Percentiles rank a stretch among this genome's conserved stretches.
These are phyloP conservation scores for Papilio aristodemus DNA, from an alignment of 1,140 invertebrate species.

Conservation along the genomic window DNA sequence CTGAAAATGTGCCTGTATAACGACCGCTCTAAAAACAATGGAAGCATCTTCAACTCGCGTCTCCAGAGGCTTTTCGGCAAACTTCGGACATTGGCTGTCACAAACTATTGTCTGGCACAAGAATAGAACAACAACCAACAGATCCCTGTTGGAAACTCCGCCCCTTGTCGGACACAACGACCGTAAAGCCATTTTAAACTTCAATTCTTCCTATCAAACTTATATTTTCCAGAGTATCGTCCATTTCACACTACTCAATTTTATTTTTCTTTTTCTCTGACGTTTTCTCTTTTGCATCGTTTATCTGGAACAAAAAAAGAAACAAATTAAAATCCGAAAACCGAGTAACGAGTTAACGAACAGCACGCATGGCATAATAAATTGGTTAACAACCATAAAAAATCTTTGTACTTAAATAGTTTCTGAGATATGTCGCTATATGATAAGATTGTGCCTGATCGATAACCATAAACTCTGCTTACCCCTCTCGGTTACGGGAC, in stretches of 20 bases:
- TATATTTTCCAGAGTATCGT: conserved; percentile 60
- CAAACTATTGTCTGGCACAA: conserved; percentile 74
- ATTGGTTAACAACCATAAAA: too few relatives aligned
- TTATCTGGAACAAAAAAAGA: conserved; percentile 64
- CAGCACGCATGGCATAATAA: too few relatives aligned
- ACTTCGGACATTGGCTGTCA: conserved; percentile 76
- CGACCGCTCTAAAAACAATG: conserved; percentile 74
- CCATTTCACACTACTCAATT: conserved; percentile 57
- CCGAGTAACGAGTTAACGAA: too few relatives aligned
- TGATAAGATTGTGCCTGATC: too few relatives aligned
- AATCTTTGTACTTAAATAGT: too few relatives aligned
- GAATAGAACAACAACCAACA: conserved; percentile 65
- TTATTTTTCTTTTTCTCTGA: conserved; percentile 60
- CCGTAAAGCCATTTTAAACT: conserved; percentile 58
- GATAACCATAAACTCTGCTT: too few relatives aligned
- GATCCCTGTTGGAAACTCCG: conserved; percentile 55
- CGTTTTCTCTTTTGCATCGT: conserved; percentile 69
- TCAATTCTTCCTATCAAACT: conserved; percentile 43
- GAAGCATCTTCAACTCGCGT: conserved; percentile 73
- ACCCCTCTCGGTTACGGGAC: too few relatives aligned
- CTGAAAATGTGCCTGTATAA: conserved; percentile 69
- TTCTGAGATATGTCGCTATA: too few relatives aligned
- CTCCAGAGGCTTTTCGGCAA: conserved; percentile 72
- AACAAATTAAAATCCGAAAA: neutral
- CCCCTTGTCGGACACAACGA: conserved; percentile 49